Evolutionary conservation across 2,113 vertebrate genomes (phyloP).

Genomic region (Sinocyclocheilus rhinocerous): DNA sequence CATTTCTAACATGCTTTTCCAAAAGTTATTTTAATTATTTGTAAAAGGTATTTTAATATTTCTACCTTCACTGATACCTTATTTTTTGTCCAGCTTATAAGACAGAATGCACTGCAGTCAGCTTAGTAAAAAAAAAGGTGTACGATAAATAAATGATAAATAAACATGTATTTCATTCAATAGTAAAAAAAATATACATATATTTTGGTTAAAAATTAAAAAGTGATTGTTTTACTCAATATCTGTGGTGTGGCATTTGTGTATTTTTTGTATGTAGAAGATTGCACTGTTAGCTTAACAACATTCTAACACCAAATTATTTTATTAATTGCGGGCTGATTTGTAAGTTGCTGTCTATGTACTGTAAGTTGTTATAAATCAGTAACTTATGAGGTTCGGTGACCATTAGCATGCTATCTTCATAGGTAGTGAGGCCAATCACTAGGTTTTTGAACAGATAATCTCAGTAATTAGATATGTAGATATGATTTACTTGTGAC

Average conservation of each 20-base stretch:
- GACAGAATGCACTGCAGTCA: background rate
- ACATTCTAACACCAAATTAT: background rate
- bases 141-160: background rate
- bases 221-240: background rate
- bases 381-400: background rate
- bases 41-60: background rate
- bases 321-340: background rate
- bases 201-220: background rate
- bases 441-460: background rate
- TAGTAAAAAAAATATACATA: too few relatives aligned
- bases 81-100: background rate
- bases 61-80: background rate
- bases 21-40: background rate
- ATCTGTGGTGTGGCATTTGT: background rate
- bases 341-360: background rate
- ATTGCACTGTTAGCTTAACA: background rate
- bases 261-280: background rate
- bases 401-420: background rate
- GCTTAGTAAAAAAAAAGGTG: background rate
- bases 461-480: background rate
- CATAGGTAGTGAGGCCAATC: background rate
- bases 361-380: background rate
- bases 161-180: background rate
- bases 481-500: conserved; percentile 3
- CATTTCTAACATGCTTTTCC: background rate